A percentile compares a stretch with the other conserved stretches of the same genome.
phyloP scores from a whole-genome alignment of 1,140 invertebrate genomes.

The Chionoecetes opilio region DNA sequence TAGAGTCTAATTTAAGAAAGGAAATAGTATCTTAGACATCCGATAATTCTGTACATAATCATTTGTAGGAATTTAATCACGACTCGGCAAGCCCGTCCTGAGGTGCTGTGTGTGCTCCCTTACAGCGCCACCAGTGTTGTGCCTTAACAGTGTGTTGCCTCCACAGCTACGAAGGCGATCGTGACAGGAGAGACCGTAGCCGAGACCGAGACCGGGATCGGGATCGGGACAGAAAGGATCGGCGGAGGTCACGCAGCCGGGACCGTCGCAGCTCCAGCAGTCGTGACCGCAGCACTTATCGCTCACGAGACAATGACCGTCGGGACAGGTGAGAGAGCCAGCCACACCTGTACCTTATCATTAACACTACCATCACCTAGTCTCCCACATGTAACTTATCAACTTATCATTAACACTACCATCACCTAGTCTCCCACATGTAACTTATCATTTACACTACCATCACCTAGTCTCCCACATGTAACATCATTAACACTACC shows the following conservation, averaged over 20 bases:
- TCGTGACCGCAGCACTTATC: slow-evolving; percentile 46
- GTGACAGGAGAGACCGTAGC: slow-evolving; percentile 62
- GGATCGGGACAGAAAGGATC: slow-evolving; percentile 71
- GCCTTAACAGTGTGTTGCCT: too few species aligned
- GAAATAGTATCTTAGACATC: too few species aligned
- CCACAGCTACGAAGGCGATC: slow-evolving; percentile 65
- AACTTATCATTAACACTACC: too few species aligned
- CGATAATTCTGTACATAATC: too few species aligned
- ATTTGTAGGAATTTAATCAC: too few species aligned
- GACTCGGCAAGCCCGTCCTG: too few species aligned
- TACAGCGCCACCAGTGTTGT: too few species aligned
- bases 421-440: neutral
- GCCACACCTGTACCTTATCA: neutral
- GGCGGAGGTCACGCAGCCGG: slow-evolving; percentile 63
- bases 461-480: neutral
- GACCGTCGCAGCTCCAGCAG: slow-evolving; percentile 57
- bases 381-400: too few species aligned
- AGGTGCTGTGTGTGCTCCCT: too few species aligned
- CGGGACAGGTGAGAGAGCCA: slow-evolving; percentile 62
- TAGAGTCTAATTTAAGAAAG: too few species aligned
- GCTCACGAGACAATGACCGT: slow-evolving; percentile 60
- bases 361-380: neutral
- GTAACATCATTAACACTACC: too few species aligned
- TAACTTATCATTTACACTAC: too few species aligned
- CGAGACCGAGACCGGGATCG: slow-evolving; percentile 72